Evolutionary conservation across 2,888 invertebrate genomes (phyloP), one percentile per base, ranked within the genome.

Genomic region (Hemistola chrysoprasaria): DNA sequence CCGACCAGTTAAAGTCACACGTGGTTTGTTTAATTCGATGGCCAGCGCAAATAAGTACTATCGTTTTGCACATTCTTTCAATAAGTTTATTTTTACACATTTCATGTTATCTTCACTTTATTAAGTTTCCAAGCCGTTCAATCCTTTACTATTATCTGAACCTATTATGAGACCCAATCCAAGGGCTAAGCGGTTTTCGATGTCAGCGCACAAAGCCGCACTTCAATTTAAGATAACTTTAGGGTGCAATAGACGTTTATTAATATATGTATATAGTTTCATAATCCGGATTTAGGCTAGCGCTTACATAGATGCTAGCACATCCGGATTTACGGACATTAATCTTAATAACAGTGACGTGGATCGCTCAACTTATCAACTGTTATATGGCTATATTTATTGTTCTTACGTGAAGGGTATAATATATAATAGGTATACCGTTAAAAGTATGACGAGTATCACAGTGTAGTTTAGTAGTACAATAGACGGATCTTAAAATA

Each of bases 141-240:
- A 16, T 16, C 16, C 16, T 4, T 16, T 16, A 16, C 16, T 16
- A 4, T 16, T 16, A 16, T 16, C 16, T 16, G 16, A 16, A 45
- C 49, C 54, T 41, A 44, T 16, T 16, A 16, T 16, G 16, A 16
- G 16, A 39, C 75, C 68, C 67, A n/a, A n/a, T n/a, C n/a, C n/a
- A n/a, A 56, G 75, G 76, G 74, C 68, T 38, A 45, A 47, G 47
- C 40, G 46, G 46, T 46, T 52, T 49, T 42, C 24, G 29, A 42
- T 48, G 32, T 52, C 46, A 28, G 22, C 40, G 44, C 41, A 65
- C 64, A 71, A 69, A 71, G 64, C 53, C 22, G 35, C 55, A 58
- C 64, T 67, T 65, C 73, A 69, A 47, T 75, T 72, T 62, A 67
- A 56, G 62, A 64, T 65, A 81, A 81, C 71, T 80, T 78, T 78